Base-by-base conservation (phyloP, 23 tunicate species). In the Phallusia fumigata region DNA sequence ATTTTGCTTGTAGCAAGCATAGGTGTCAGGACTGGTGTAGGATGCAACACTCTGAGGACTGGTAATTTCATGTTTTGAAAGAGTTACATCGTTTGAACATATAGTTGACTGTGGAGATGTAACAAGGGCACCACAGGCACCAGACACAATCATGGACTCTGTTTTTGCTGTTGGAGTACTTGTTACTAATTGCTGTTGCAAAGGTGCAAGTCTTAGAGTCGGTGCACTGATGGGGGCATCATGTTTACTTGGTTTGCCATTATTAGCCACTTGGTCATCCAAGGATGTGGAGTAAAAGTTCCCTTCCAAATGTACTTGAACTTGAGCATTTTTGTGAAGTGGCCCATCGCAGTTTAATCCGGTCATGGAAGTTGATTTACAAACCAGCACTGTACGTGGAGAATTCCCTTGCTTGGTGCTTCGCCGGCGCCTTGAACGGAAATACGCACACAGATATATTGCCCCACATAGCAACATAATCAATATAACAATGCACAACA, bases 351-450 rank as follows among this genome's bases (percentile, higher is more conserved):
- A 36, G 65, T 76, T 76, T 28, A 87, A 69, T 34, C 82, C 91
- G 6, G 91, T 81, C 3, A 65, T 35, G 0, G 91, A 87, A 26
- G 91, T 87, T 28, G 91, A 34, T 81, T 87, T 87, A 65, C 85
- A 52, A 16, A 81, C 30, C 3, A 76, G 26, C 28, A 74, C 53
- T 44, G 82, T 86, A 52, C 64, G 33, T 5, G 30, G 33, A 5
- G 15, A 32, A 5, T 21, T 65, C 0, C 24, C 3, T 65, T 34
- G 35, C 19, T 30, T 34, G 34, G 22, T 33, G 21, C 31, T 0
- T 19, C 77, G 32, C 52, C 18, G 35, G 5, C 77, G 79, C 19
- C 34, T 50, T 19, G 40, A 45, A 52, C 24, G 10, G 18, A 36
- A 49, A 19, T 35, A 16, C 26, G 31, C 6, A 53, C 82, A 87